Evolutionary conservation across 2,888 invertebrate species (phyloP), one percentile per base, ranked within the genome.

Genomic region (Marasmarcha lunaedactyla): DNA sequence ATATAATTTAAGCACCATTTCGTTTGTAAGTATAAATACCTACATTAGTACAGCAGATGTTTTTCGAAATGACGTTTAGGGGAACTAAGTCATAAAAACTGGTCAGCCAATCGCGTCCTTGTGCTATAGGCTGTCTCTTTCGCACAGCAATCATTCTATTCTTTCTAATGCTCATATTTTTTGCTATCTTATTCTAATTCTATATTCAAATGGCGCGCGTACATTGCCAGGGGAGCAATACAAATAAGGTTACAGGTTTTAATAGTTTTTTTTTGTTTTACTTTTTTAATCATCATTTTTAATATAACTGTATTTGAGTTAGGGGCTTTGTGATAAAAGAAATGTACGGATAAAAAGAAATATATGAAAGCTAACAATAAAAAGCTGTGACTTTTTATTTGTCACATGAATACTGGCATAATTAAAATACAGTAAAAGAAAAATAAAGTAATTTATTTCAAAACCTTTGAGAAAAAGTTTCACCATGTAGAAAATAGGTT

Each of bases 81-180:
- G 83, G 81, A 81, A 79, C 76, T 79, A 77, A 79, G 54, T 68
- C 72, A 81, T 81, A 81, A 83, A 83, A 83, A 79, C 66, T 65
- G 71, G 76, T 74, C 78, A 76, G 71, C 81, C 81, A 81, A 83
- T 81, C 52, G 62, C 59, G 54, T 51, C 45, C 51, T 57, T 50
- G 51, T 49, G 42, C 57, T 51, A 49, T 66, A 51, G 47, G 49
- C 59, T 48, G 54, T 77, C 76, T 59, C 61, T 56, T 52, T 81
- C 69, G 44, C 59, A 41, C 70, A 41, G 39, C 50, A 55, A 52
- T 57, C 56, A 57, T 57, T 54, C 56, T 58, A 54, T 59, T 79
- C 76, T 69, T 67, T 81, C 81, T 83, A 83, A 79, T 78, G 77
- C 72, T 72, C 63, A 71, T 74, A 72, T 81, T 81, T 81, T 81